Evolutionary conservation across 2,888 invertebrate genomes (phyloP), one percentile per base, ranked within the genome.

Genomic region (Athripsodes cinereus): DNA sequence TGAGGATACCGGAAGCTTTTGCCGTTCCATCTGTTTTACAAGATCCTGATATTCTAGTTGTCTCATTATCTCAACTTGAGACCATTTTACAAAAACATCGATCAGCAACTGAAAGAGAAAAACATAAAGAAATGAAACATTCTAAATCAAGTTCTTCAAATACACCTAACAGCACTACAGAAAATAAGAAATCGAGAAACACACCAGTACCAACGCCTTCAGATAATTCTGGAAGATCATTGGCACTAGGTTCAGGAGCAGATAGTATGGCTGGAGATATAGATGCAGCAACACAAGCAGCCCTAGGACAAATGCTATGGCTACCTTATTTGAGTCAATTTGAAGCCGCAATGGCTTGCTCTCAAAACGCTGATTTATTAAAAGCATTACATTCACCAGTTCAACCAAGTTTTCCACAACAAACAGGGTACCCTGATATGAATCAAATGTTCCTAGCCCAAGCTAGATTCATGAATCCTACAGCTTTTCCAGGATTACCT

Each of bases 41-140:
- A 68, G 89, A 90, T 72, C 89, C 90, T 0, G 87, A 91, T 69
- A 83, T 90, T 64, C 72, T 90, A 52, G 88, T 90, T 19, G 85
- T 92, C 67, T 88, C 90, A 3, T 72, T 90, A 68, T 80, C 85
- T 10, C 88, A 90, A 71, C 74, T 91, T 55, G 87, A 86, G 71
- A 79, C 78, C 1, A 84, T 85, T 57, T 70, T 86, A 57, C 76
- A 79, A 62, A 83, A 81, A 64, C 80, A 83, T 64, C 65, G 69
- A 66, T 64, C 69, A 62, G 31, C 60, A 63, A 54, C 56, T 21
- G 50, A 66, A 62, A 62, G 64, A 62, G 65, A 67, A 34, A 35
- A 31, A 21, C 34, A 60, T 44, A 58, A 69, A 64, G 66, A 56
- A 46, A 52, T 52, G 60, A 64, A 51, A 64, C 59, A 34, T 52